Evolutionary conservation across 2,888 invertebrate genomes (phyloP).

Genomic region (Poecilobothrus nobilitatus): DNA sequence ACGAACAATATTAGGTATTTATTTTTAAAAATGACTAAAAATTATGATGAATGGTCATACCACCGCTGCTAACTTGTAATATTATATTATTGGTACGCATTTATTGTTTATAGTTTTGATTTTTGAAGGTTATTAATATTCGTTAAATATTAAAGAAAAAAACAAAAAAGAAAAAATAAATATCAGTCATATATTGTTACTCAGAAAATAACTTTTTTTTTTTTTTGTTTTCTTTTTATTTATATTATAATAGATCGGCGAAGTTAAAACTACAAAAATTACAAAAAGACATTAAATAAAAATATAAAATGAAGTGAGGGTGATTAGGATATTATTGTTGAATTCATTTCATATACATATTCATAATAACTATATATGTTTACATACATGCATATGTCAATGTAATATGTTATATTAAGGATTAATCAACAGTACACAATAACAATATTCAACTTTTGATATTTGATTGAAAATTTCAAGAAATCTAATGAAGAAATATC

Average conservation of each 20-base stretch:
- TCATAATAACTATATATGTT: no score
- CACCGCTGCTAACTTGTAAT: not conserved
- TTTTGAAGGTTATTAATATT: slow-evolving; percentile 5
- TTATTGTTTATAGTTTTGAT: not conserved
- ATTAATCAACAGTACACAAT: no score
- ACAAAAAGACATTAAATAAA: not conserved
- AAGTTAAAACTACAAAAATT: not conserved
- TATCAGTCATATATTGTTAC: no score
- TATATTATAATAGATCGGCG: not conserved
- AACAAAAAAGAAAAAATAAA: not conserved
- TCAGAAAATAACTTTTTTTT: no score
- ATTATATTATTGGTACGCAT: not conserved
- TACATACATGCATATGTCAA: no score
- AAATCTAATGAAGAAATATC: no score
- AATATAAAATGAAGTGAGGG: not conserved
- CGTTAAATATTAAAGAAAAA: not conserved
- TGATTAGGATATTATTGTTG: not conserved
- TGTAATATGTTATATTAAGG: no score
- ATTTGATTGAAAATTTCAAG: no score
- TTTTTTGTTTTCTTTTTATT: no score
- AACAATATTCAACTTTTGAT: no score
- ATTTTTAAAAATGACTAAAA: not conserved
- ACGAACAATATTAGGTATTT: not conserved
- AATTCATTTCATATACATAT: not conserved
- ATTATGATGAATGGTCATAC: not conserved